phyloP scores from a whole-genome alignment of 2,888 invertebrate species.

The Eristalis intricaria region DNA sequence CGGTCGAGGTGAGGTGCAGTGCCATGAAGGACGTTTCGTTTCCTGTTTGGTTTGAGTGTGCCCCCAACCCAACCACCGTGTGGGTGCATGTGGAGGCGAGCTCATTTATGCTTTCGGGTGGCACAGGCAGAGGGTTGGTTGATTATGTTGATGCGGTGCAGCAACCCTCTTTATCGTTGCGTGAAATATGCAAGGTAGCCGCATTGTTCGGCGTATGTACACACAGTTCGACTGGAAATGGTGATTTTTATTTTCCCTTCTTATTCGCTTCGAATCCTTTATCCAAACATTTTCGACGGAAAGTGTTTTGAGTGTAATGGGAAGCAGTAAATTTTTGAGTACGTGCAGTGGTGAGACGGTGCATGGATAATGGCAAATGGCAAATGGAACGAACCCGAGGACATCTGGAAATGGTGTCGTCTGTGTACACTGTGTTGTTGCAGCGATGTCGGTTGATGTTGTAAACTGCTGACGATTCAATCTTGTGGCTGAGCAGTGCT shows the following conservation, averaged over 20 bases:
- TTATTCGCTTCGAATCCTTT: neutral
- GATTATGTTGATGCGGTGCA: slow-evolving; percentile 71
- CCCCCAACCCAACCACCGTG: neutral
- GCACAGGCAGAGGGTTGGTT: slow-evolving; percentile 43
- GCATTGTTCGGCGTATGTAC: slow-evolving; percentile 46
- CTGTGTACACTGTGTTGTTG: neutral
- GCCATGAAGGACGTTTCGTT: slow-evolving; percentile 65
- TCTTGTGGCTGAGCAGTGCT: no score
- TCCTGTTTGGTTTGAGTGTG: slow-evolving; percentile 45
- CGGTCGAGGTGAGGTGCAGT: slow-evolving; percentile 50
- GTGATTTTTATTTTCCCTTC: slow-evolving; percentile 5
- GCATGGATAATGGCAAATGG: neutral
- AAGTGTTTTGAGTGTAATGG: slow-evolving; percentile 40
- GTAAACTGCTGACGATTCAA: no score
- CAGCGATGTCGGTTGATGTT: neutral
- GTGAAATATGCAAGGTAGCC: slow-evolving; percentile 67
- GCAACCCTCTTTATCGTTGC: slow-evolving; percentile 66
- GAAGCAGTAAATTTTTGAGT: slow-evolving; percentile 42
- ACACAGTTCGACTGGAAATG: neutral
- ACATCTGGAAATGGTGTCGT: neutral
- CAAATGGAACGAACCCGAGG: neutral
- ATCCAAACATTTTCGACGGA: slow-evolving; percentile 40
- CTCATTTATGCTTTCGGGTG: slow-evolving; percentile 28
- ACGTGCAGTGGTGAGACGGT: slow-evolving; percentile 10
- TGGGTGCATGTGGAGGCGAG: slow-evolving; percentile 8